These are phyloP conservation scores for Chromoteleia sp. DNA, from an alignment of 2,888 invertebrate genomes.

Conservation along the genomic window DNA sequence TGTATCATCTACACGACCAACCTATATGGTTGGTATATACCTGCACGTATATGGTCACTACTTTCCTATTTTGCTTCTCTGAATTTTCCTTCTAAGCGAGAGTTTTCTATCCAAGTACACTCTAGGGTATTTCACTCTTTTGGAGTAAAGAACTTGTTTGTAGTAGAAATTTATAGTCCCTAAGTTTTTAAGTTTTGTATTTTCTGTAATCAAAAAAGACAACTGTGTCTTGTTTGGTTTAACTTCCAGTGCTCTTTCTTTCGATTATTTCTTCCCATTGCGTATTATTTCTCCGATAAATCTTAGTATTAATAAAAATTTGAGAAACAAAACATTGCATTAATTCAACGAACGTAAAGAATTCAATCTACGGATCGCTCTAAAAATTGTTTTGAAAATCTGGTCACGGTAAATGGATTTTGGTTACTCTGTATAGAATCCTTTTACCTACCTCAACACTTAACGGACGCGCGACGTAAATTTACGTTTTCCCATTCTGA, in stretches of 20 bases:
- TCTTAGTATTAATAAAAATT: no score
- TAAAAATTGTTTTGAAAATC: no score
- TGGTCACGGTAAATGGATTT: no score
- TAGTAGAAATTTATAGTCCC: conserved; percentile 52
- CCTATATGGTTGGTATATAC: no score
- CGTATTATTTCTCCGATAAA: background rate
- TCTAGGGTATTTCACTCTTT: conserved; percentile 57
- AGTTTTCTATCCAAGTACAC: conserved; percentile 60
- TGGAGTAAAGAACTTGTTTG: conserved; percentile 57
- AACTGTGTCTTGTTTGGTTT: conserved; percentile 22
- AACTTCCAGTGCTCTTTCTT: conserved; percentile 1
- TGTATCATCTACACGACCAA: conserved; percentile 27
- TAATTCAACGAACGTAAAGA: no score
- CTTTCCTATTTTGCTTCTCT: conserved; percentile 46
- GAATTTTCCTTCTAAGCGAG: conserved; percentile 50
- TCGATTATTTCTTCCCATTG: background rate
- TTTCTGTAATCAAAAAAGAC: conserved; percentile 49
- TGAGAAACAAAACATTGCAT: no score
- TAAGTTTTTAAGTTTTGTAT: conserved; percentile 56
- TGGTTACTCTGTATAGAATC: no score
- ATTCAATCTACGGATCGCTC: no score
- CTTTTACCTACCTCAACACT: no score
- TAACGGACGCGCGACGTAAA: no score
- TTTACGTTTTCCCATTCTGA: no score
- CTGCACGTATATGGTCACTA: conserved; percentile 34